Evolutionary conservation across 1,140 invertebrate species (phyloP), one percentile per base, ranked within the genome.

Genomic region (Oryctes rhinoceros): DNA sequence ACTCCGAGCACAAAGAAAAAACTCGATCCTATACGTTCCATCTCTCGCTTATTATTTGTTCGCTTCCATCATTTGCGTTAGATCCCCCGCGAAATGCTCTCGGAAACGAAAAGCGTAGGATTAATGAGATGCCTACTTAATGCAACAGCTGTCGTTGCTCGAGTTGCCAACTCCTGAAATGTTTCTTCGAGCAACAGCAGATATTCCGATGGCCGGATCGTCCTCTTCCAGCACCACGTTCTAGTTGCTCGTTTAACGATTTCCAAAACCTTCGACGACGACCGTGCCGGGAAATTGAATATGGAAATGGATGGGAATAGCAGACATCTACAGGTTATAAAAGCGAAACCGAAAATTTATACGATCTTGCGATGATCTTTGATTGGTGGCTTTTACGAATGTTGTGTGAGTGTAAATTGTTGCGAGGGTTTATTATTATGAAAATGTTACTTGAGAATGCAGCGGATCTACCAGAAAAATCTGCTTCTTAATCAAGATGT

Each of bases 61-160:
- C 18, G 5, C 53, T 59, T n/a, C 53, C 24, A 59, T 6, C 53
- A 2, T 15, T 59, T 18, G 15, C 53, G 5, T 18, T 18, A 59
- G 5, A n/a, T 18, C 7, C 53, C 15, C 13, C 53, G 15, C 53
- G 18, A 18, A 59, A 59, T 20, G 53, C 53, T 7, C 39, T 10
- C 39, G n/a, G 15, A 18, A 59, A 18, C 53, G 18, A 18, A n/a
- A 59, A 59, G 53, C 53, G 15, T 18, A 18, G 15, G 53, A 59
- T 59, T 59, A 59, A 59, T 59, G 53, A 59, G 53, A 59, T 59
- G 53, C 53, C 53, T 59, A 59, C 53, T 59, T 59, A 59, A 59
- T 59, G 53, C 53, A 59, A 59, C 53, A 59, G 53, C 53, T 59
- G 53, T 59, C 53, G 53, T n/a, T 44, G 53, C 18, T 59, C 53